These are phyloP conservation scores for Mormyrus hasselquistii DNA, from an alignment of 2,797 vertebrate genomes.

Conservation along the genomic window DNA sequence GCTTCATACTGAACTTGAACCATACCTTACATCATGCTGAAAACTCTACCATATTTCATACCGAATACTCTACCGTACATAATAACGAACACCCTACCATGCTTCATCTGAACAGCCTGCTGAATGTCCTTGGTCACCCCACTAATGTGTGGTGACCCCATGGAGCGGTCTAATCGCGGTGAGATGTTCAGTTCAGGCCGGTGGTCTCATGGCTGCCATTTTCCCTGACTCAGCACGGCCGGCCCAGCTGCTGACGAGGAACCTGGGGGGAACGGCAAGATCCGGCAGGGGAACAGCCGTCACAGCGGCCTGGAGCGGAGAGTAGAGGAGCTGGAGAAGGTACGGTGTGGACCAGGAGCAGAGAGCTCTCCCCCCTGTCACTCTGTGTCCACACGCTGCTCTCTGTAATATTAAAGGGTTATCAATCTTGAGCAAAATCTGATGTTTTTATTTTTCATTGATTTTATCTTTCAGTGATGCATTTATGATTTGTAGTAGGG, in stretches of 20 bases:
- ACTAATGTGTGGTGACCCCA: neutral
- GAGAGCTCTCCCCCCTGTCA: neutral
- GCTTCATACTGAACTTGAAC: neutral
- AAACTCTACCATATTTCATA: neutral
- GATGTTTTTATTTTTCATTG: neutral
- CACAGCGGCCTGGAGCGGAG: constrained; percentile 74
- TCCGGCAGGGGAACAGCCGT: constrained; percentile 61
- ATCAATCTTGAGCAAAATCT: neutral
- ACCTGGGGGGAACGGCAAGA: constrained; percentile 48
- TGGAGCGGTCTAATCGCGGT: neutral
- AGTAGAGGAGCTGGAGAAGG: constrained; percentile 91
- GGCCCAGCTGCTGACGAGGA: constrained; percentile 73
- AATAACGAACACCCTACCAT: neutral
- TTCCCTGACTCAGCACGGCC: constrained; percentile 37
- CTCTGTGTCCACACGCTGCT: neutral
- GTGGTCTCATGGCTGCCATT: neutral
- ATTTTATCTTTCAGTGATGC: neutral
- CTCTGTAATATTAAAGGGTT: neutral
- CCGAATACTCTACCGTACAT: neutral
- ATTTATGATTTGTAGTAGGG: neutral
- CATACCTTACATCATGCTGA: neutral
- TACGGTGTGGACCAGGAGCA: constrained; percentile 35
- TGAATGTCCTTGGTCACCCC: neutral
- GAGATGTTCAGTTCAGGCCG: neutral
- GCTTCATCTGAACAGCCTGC: neutral